Conservation (phyloP, 1,140 invertebrate species). For the Lordiphosa mommai region DNA sequence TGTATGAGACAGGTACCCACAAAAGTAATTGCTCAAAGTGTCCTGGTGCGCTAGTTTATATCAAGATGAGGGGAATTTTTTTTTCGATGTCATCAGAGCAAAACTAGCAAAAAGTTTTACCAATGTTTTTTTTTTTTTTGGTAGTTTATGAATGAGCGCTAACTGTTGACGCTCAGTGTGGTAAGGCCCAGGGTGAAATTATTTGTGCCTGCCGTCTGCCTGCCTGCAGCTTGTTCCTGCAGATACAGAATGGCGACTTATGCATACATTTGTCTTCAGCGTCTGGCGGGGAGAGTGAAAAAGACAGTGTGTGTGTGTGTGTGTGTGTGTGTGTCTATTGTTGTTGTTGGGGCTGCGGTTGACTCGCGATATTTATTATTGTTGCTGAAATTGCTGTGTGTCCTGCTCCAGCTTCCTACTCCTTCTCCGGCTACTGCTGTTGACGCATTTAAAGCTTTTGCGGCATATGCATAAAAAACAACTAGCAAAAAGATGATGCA, state of each 20-base stretch:
- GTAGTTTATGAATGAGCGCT: background rate
- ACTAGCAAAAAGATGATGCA: constrained; percentile 45
- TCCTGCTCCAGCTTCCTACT: constrained; percentile 6
- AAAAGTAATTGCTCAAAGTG: constrained; percentile 61
- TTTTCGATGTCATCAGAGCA: constrained; percentile 13
- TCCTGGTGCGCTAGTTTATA: constrained; percentile 10
- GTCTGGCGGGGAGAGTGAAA: background rate
- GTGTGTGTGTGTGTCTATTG: constrained; percentile 29
- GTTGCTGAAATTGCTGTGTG: constrained; percentile 75
- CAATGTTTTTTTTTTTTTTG: background rate
- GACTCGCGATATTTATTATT: constrained; percentile 76
- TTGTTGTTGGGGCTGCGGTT: constrained; percentile 61
- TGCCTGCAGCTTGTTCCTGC: constrained; percentile 36
- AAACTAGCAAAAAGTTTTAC: constrained; percentile 23
- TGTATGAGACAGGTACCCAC: constrained; percentile 40
- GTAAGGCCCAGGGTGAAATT: constrained; percentile 34
- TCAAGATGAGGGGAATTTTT: constrained; percentile 20
- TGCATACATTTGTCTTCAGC: constrained; percentile 57
- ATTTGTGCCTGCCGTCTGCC: constrained; percentile 21
- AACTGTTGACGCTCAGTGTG: constrained; percentile 9
- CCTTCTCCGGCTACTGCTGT: constrained; percentile 40
- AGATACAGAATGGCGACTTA: constrained; percentile 54
- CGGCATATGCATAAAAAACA: constrained; percentile 65
- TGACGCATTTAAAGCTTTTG: constrained; percentile 75
- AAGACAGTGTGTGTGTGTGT: constrained; percentile 38